A percentile compares a stretch with the other conserved stretches of the same genome.
phyloP scores from a whole-genome alignment of 2,888 invertebrate genomes.

The Epistrophe eligans region DNA sequence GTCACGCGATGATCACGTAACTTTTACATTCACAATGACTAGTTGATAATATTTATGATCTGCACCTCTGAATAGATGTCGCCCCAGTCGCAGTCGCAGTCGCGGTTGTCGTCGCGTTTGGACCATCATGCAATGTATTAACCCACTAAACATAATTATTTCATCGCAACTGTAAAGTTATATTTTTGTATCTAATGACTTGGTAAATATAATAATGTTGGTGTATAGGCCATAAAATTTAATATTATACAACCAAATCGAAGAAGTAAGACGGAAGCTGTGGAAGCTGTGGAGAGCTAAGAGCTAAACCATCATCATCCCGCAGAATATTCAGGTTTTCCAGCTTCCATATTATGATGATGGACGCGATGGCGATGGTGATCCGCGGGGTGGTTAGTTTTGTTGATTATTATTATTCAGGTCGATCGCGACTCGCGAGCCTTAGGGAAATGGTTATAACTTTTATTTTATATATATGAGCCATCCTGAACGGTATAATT shows the following conservation, averaged over 20 bases:
- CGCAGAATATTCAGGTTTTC: conserved; percentile 42
- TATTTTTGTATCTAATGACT: conserved; percentile 36
- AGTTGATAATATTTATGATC: conserved; percentile 38
- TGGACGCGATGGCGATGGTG: not conserved
- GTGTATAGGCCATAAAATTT: conserved; percentile 40
- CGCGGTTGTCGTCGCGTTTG: not conserved
- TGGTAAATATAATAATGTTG: conserved; percentile 17
- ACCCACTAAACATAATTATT: conserved; percentile 39
- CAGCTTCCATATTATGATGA: not conserved
- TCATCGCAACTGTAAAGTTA: conserved; percentile 35
- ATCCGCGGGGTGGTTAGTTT: not conserved
- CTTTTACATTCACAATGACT: conserved; percentile 54
- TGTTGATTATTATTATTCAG: conserved; percentile 25
- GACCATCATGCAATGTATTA: conserved; percentile 21
- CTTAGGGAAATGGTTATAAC: conserved; percentile 36
- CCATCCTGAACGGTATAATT: conserved; percentile 39
- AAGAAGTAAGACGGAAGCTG: conserved; percentile 58
- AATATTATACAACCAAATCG: conserved; percentile 47
- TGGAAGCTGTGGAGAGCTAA: too few species aligned
- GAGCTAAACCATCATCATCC: not conserved
- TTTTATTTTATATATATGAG: conserved; percentile 1
- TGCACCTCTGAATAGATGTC: conserved; percentile 17
- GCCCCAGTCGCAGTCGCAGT: conserved; percentile 9
- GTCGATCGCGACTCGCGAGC: conserved; percentile 22
- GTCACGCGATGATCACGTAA: conserved; percentile 44